These are phyloP conservation scores for Stenodera caucasica DNA, from an alignment of 2,888 invertebrate genomes.

Conservation along the genomic window DNA sequence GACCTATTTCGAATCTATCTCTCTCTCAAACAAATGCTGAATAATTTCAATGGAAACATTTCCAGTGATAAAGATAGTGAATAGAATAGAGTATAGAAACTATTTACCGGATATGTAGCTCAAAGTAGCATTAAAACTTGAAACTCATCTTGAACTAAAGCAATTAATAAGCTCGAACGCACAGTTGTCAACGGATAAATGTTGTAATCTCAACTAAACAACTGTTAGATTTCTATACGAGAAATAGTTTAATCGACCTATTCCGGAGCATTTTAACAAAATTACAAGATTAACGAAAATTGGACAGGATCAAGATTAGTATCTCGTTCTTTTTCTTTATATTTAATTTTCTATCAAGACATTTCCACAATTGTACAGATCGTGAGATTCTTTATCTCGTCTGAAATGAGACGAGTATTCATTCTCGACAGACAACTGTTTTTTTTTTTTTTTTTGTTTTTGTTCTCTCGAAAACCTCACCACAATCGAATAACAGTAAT, in stretches of 20 bases:
- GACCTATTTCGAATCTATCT: too few relatives aligned
- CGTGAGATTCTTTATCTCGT: too few relatives aligned
- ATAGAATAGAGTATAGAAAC: conserved; percentile 21
- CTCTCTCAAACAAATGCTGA: too few relatives aligned
- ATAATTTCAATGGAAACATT: not conserved
- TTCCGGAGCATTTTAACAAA: not conserved
- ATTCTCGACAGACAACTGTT: too few relatives aligned
- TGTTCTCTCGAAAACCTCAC: too few relatives aligned
- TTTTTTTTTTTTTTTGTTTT: too few relatives aligned
- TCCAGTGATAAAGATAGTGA: conserved; percentile 10
- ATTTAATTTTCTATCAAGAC: conserved; percentile 40
- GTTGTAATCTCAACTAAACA: not conserved
- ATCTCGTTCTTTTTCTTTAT: too few relatives aligned
- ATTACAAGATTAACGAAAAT: too few relatives aligned
- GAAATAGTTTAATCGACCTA: not conserved
- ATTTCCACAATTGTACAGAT: conserved; percentile 29
- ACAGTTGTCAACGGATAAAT: conserved; percentile 15
- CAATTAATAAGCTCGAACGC: conserved; percentile 24
- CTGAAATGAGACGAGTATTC: too few relatives aligned
- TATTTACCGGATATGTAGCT: conserved; percentile 22
- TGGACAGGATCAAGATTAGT: too few relatives aligned
- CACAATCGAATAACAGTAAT: too few relatives aligned
- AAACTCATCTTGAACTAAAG: conserved; percentile 24
- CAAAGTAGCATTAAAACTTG: conserved; percentile 25
- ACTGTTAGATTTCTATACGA: not conserved